Conservation (phyloP, 2,797 vertebrate species). For the Sebastes nivosus region DNA sequence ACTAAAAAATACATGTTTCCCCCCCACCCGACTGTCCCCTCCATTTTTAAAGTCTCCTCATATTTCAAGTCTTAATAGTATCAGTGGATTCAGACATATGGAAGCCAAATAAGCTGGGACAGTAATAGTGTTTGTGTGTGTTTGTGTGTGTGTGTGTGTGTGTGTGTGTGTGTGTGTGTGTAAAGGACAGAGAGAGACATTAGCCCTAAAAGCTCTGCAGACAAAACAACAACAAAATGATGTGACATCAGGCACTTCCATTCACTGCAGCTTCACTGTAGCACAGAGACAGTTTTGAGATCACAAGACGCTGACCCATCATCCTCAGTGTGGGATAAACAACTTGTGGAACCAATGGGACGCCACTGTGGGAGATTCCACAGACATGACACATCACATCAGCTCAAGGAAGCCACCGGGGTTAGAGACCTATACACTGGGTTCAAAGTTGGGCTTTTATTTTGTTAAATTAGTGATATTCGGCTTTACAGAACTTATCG, state of each 20-base stretch:
- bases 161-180: constrained; percentile 11
- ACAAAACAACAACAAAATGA: constrained; percentile 37
- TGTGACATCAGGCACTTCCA: constrained; percentile 70
- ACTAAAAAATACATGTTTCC: constrained; percentile 48
- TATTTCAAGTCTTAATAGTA: constrained; percentile 21
- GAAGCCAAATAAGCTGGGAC: constrained; percentile 3
- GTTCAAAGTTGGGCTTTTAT: neutral
- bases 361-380: constrained; percentile 45
- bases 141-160: neutral
- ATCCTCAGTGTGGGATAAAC: neutral
- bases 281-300: constrained; percentile 30
- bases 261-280: constrained; percentile 52
- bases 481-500: neutral
- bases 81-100: constrained; percentile 5
- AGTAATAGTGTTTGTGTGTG: neutral
- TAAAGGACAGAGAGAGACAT: neutral
- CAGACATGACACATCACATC: constrained; percentile 46
- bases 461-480: neutral
- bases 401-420: constrained; percentile 17
- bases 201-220: constrained; percentile 37
- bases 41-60: neutral
- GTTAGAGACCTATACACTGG: neutral
- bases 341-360: constrained; percentile 23
- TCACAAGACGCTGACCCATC: constrained; percentile 47
- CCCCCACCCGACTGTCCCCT: neutral